A percentile compares a stretch with the other conserved stretches of the same genome.
phyloP scores from a whole-genome alignment of 2,888 invertebrate genomes.

The Ornithoptera alexandrae region DNA sequence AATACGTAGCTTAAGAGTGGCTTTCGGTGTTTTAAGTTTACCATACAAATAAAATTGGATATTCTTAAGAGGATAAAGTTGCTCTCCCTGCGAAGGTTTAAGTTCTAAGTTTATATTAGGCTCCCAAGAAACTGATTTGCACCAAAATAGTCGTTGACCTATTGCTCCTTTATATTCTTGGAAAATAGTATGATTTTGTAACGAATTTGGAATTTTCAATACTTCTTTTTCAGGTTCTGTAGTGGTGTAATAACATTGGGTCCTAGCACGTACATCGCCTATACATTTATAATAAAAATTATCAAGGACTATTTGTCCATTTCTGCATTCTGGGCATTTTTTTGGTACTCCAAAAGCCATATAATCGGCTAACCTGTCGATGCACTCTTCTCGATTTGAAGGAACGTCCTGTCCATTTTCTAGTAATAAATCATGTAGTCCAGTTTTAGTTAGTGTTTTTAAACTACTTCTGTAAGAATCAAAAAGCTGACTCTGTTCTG shows the following conservation, averaged over 20 bases:
- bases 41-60: constrained; percentile 27
- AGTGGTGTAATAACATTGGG: constrained; percentile 19
- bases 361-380: constrained; percentile 21
- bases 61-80: constrained; percentile 22
- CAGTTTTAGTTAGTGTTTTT: constrained; percentile 10
- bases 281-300: constrained; percentile 21
- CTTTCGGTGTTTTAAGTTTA: constrained; percentile 20
- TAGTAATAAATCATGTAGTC: constrained; percentile 14
- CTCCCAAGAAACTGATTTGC: background rate
- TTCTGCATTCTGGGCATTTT: constrained; percentile 19
- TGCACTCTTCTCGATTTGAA: constrained; percentile 14
- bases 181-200: constrained; percentile 16
- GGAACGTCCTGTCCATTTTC: constrained; percentile 19
- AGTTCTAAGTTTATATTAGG: background rate
- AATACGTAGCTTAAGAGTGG: constrained; percentile 18
- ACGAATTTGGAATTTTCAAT: constrained; percentile 17
- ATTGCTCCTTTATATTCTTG: constrained; percentile 16
- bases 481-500: constrained; percentile 16
- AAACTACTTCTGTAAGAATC: constrained; percentile 11
- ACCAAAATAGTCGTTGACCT: constrained; percentile 14
- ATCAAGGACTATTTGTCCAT: constrained; percentile 17
- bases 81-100: background rate
- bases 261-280: constrained; percentile 18
- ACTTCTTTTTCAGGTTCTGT: constrained; percentile 18
- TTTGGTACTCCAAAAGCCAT: constrained; percentile 24